Evolutionary conservation across 1,140 invertebrate genomes (phyloP).

Genomic region (Camponotus floridanus): DNA sequence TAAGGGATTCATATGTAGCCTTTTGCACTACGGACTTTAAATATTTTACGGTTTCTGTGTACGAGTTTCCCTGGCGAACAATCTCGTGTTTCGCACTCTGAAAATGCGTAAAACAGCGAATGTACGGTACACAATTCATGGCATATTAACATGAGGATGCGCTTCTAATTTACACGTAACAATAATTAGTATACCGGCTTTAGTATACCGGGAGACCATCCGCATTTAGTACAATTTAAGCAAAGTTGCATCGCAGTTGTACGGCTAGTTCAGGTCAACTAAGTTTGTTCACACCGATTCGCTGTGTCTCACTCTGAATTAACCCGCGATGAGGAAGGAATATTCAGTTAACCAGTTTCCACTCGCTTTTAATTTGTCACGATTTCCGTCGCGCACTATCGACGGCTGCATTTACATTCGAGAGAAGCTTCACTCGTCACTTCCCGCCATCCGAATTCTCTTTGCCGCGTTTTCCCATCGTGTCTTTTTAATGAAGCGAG

Average conservation of each 20-base stretch:
- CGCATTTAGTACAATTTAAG: slow-evolving; percentile 25
- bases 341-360: slow-evolving; percentile 30
- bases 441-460: not conserved
- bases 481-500: slow-evolving; percentile 49
- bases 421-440: slow-evolving; percentile 3
- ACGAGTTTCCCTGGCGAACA: not conserved
- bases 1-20: slow-evolving; percentile 33
- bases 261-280: not conserved
- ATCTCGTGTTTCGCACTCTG: not conserved
- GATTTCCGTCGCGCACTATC: slow-evolving; percentile 48
- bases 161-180: not conserved
- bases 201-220: not conserved
- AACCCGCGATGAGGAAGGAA: slow-evolving; percentile 7
- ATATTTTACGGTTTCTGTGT: not conserved
- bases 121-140: not conserved
- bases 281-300: slow-evolving; percentile 24
- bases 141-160: not conserved
- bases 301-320: slow-evolving; percentile 10
- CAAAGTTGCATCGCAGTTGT: not conserved
- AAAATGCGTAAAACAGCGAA: not conserved
- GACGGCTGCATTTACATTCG: slow-evolving; percentile 44
- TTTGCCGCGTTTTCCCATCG: slow-evolving; percentile 37
- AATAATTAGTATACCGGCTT: slow-evolving; percentile 26
- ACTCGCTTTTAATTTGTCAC: slow-evolving; percentile 49
- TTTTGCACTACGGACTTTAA: slow-evolving; percentile 13